phyloP scores from a whole-genome alignment of 1,140 invertebrate genomes.

The Drosophila arawakana region DNA sequence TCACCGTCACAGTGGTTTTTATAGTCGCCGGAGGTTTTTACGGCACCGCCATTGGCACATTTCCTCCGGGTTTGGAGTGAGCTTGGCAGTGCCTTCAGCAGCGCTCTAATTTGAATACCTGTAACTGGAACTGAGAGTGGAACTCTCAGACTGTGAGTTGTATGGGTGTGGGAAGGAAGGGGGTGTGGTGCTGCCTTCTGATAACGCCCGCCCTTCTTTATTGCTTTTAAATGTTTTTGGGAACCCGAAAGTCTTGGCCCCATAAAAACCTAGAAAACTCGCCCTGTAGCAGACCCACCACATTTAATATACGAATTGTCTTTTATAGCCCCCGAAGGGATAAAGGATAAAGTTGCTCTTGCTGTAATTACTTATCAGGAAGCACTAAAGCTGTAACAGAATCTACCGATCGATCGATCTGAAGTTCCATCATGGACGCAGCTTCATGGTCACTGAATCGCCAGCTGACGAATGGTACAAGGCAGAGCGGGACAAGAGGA shows the following conservation, averaged over 20 bases:
- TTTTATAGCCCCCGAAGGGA: slow-evolving; percentile 51
- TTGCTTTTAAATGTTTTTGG: slow-evolving; percentile 76
- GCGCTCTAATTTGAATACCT: slow-evolving; percentile 78
- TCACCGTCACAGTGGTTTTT: slow-evolving; percentile 60
- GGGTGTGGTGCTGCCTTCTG: slow-evolving; percentile 31
- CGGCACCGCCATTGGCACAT: slow-evolving; percentile 72
- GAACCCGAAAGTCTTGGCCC: slow-evolving; percentile 46
- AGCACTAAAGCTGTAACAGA: slow-evolving; percentile 13
- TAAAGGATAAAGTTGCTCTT: slow-evolving; percentile 39
- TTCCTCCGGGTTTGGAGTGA: slow-evolving; percentile 54
- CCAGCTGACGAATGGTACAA: slow-evolving; percentile 45
- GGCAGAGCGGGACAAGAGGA: neutral
- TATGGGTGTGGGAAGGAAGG: neutral
- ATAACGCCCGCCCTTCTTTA: slow-evolving; percentile 77
- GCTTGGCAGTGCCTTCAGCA: neutral
- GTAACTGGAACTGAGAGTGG: slow-evolving; percentile 37
- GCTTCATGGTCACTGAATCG: slow-evolving; percentile 10
- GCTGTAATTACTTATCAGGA: slow-evolving; percentile 53
- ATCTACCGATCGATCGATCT: slow-evolving; percentile 22
- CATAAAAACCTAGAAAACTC: slow-evolving; percentile 70
- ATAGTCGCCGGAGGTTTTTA: slow-evolving; percentile 75
- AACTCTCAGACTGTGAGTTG: neutral
- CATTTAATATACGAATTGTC: slow-evolving; percentile 75
- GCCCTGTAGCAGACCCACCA: slow-evolving; percentile 26
- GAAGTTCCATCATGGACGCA: slow-evolving; percentile 16